Evolutionary conservation across 2,113 vertebrate species (phyloP).

Genomic region (Calidris pugnax): DNA sequence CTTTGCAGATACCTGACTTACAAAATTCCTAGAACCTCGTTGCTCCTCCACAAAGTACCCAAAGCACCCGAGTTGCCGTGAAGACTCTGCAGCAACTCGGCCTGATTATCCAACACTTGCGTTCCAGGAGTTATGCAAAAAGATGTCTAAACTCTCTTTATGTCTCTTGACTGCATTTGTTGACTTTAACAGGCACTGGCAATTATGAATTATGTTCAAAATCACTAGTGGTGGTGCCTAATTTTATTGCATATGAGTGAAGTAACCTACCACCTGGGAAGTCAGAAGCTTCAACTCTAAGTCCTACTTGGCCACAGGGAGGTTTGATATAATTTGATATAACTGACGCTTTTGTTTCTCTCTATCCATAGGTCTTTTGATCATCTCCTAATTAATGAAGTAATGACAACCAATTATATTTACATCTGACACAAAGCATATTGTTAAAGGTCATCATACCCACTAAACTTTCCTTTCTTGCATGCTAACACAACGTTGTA

Average conservation of each 20-base stretch:
- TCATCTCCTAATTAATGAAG: slow-evolving; percentile 6
- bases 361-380: neutral
- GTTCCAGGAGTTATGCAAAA: neutral
- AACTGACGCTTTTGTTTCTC: neutral
- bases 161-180: neutral
- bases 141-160: neutral
- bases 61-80: neutral
- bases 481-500: neutral
- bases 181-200: neutral
- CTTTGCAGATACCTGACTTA: neutral
- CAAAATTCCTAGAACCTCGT: neutral
- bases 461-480: neutral
- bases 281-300: neutral
- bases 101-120: neutral
- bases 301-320: neutral
- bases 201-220: neutral
- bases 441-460: neutral
- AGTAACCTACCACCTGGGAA: neutral
- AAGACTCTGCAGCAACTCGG: neutral
- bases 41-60: neutral
- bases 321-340: neutral
- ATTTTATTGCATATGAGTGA: neutral
- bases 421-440: neutral
- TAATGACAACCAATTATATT: neutral
- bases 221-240: neutral